Evolutionary conservation across 2,888 invertebrate genomes (phyloP), one percentile per base, ranked within the genome.

Genomic region (Neoascia interrupta): DNA sequence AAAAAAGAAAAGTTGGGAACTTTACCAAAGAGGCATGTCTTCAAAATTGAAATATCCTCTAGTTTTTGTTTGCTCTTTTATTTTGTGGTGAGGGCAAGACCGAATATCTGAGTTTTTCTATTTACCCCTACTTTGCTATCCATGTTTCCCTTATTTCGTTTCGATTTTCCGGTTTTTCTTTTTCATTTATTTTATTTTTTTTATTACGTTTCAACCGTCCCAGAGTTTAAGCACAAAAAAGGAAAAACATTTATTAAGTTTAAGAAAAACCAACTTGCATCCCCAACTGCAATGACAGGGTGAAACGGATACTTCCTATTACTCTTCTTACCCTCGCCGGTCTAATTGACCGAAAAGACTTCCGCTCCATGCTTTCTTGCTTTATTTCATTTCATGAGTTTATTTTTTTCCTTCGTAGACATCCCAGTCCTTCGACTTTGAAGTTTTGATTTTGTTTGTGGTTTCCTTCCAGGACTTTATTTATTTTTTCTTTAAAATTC

Each of bases 331-430:
- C 37, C 58, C 51, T 70, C 36, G 58, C 54, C n/a, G n/a, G n/a
- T 76, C 76, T 76, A 76, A 76, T 76, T 76, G 76, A 76, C 70
- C 53, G 72, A 70, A 76, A 66, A 76, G 72, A 70, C 76, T 76
- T 76, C 70, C 72, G 64, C 41, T 56, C 34, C 49, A 41, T 64
- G 6, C 19, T 2, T 45, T 19, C 8, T 68, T n/a, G 5, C 36
- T 47, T 56, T 56, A 13, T 11, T 39, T 19, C 37, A 11, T 5
- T 26, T 19, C 5, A 21, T 2, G 5, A 34, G 26, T 41, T 18
- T 13, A 10, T 18, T 23, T 10, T 1, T 39, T n/a, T 49, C n/a
- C n/a, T 47, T 31, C 31, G n/a, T 31, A 6, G 31, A 3, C n/a
- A n/a, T 31, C n/a, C 31, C 8, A 6, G 3, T 31, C 31, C 10